These are phyloP conservation scores for Octodon degus DNA, from an alignment of 2,113 vertebrate species.

Conservation along the genomic window DNA sequence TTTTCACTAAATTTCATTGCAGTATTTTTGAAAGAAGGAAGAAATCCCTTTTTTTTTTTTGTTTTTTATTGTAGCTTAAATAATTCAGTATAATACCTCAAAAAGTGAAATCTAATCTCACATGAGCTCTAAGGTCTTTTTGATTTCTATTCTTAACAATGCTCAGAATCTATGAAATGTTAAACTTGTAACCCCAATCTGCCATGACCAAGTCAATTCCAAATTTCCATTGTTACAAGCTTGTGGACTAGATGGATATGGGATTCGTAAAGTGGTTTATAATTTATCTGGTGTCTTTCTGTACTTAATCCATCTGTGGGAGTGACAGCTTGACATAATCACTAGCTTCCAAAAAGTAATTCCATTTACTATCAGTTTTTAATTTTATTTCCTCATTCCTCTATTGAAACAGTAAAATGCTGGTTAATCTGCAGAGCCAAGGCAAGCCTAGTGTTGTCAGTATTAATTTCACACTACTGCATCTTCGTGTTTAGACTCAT, in stretches of 20 bases:
- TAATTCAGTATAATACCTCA: constrained; percentile 38
- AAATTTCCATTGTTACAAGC: constrained; percentile 68
- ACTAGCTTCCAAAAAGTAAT: constrained; percentile 80
- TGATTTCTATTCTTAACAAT: constrained; percentile 61
- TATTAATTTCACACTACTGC: constrained; percentile 81
- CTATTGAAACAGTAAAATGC: constrained; percentile 77
- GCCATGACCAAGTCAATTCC: constrained; percentile 76
- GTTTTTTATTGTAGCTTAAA: constrained; percentile 48
- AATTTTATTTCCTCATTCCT: constrained; percentile 78
- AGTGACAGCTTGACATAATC: constrained; percentile 82
- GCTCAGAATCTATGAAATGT: constrained; percentile 63
- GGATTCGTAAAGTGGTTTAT: constrained; percentile 40
- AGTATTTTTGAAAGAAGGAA: background rate
- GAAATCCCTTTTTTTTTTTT: background rate
- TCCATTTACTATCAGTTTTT: constrained; percentile 80
- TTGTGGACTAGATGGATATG: constrained; percentile 54
- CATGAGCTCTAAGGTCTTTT: constrained; percentile 66
- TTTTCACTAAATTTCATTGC: constrained; percentile 34
- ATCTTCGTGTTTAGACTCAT: constrained; percentile 70
- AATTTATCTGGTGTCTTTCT: constrained; percentile 79
- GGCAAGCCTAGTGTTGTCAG: constrained; percentile 72
- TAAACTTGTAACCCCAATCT: constrained; percentile 59
- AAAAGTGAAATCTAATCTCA: constrained; percentile 72
- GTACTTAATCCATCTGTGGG: constrained; percentile 73
- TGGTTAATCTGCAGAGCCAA: constrained; percentile 75